Base-by-base conservation (phyloP, 2,113 vertebrate genomes). In the Salvelinus sp. region DNA sequence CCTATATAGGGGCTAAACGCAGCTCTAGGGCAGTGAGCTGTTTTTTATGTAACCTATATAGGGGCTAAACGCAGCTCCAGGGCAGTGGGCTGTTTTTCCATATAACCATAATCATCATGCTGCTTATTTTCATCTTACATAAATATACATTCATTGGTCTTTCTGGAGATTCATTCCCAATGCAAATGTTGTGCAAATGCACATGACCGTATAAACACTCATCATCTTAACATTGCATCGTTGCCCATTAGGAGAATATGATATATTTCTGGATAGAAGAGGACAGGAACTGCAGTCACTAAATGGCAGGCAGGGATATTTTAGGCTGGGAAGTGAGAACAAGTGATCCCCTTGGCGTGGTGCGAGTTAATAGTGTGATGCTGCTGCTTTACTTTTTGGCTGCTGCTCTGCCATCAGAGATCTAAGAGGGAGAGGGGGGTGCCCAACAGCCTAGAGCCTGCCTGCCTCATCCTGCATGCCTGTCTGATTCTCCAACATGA, bases 11-110 rank as follows among this genome's bases (percentile, higher is more conserved):
- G 72, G 57, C 57, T 16, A 57, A 82, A 78, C 64, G 74, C 75
- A 79, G 62, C 81, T 82, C 66, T 10, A 60, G 44, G 7, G 72
- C 77, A 71, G 73, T 23, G 58, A 3, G 28, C 6, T 68, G 27
- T 30, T 68, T 6, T 30, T 91, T 89, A 89, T 77, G 76, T 86
- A 91, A 89, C 77, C 60, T 84, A 81, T 68, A 84, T 68, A 84
- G 76, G 25, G 72, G 57, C 57, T 14, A 57, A 82, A 78, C 60
- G 74, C 75, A 79, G 62, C 81, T 82, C 66, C n/a, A 60, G 44
- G 7, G 72, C 78, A 71, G 75, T 23, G 58, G 50, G 65, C 16
- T 68, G 28, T 30, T 68, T 6, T 30, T 7, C 20, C 14, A 44
- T 3, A 48, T 6, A 63, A 60, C 10, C 14, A 38, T 22, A 69